Base-by-base conservation (phyloP, 2,797 vertebrate species). In the Artibeus lituratus region DNA sequence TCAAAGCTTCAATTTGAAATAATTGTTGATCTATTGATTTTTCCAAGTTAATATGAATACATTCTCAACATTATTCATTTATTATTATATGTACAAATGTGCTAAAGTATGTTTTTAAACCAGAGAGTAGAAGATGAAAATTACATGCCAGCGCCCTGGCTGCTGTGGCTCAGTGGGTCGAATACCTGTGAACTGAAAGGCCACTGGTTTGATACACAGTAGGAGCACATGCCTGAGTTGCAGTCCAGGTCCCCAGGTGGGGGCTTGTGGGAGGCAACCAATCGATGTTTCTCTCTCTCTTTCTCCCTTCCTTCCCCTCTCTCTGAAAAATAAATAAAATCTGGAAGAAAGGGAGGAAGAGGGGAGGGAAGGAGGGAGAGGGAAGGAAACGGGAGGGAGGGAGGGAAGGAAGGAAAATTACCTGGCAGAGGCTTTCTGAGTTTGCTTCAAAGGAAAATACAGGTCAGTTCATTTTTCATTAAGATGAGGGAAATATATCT, bases 401-500 rank as follows among this genome's bases (percentile, higher is more conserved):
- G 12, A 24, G 26, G 26, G 24, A 10, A 24, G 29, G 29, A 32
- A 5, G 59, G 92, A 94, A 91, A 96, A 92, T 95, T 95, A 92
- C 93, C 80, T 88, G 70, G 42, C 37, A 92, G 73, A 91, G 72
- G 55, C 57, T 76, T 91, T 97, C 82, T 91, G 85, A 87, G 49
- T 93, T 90, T 53, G 44, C 90, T 96, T 74, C 39, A 87, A 95
- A 90, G 90, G 69, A 96, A 92, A 92, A 89, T 89, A 86, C 26
- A 78, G 11, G 47, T 92, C 44, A 51, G 86, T 96, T 87, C 59
- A 21, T 73, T 96, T 97, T 82, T 70, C 37, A 47, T 88, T 88
- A 72, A 80, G 44, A 18, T 87, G 73, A 24, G 3, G 15, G 2
- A 39, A 26, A 83, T 16, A 29, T 53, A 80, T 29, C 37, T 82